Percentiles rank a stretch among this genome's conserved stretches.
phyloP scores from a whole-genome alignment of 2,888 invertebrate species.

The Oligia strigilis region DNA sequence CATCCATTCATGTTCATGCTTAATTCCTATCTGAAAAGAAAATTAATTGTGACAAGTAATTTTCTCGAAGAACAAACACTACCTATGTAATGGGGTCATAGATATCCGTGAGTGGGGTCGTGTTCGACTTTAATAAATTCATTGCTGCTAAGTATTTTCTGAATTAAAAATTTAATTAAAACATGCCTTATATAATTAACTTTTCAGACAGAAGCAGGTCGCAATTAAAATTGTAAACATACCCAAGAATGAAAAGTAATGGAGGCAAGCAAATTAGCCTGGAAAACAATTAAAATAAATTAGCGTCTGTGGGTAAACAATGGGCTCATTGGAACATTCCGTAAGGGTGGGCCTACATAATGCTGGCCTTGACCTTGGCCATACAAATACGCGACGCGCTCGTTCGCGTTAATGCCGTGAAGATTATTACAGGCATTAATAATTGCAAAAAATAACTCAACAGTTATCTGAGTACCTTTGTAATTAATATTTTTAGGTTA shows the following conservation, averaged over 20 bases:
- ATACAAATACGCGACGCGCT: background rate
- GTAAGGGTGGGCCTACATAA: background rate
- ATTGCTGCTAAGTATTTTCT: background rate
- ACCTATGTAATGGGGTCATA: background rate
- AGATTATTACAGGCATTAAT: background rate
- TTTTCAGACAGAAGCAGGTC: background rate
- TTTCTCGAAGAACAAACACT: constrained; percentile 3
- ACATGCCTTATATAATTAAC: background rate
- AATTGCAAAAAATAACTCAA: background rate
- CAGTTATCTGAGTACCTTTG: background rate
- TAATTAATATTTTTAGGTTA: background rate
- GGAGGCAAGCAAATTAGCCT: constrained; percentile 23
- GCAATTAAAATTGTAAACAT: constrained; percentile 30
- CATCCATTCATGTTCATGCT: background rate
- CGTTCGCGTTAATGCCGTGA: background rate
- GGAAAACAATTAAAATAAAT: constrained; percentile 58
- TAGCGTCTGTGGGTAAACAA: constrained; percentile 24
- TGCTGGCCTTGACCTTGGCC: background rate
- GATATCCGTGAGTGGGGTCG: no score
- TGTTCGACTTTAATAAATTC: background rate
- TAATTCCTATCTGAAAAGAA: constrained; percentile 5
- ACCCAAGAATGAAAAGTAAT: constrained; percentile 23
- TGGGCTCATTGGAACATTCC: background rate
- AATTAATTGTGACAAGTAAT: background rate
- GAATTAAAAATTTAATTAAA: background rate